A percentile compares a stretch with the other conserved stretches of the same genome.
Evolutionary conservation across 2,888 invertebrate genomes (phyloP).

Genomic region (Andrena bucephala): DNA sequence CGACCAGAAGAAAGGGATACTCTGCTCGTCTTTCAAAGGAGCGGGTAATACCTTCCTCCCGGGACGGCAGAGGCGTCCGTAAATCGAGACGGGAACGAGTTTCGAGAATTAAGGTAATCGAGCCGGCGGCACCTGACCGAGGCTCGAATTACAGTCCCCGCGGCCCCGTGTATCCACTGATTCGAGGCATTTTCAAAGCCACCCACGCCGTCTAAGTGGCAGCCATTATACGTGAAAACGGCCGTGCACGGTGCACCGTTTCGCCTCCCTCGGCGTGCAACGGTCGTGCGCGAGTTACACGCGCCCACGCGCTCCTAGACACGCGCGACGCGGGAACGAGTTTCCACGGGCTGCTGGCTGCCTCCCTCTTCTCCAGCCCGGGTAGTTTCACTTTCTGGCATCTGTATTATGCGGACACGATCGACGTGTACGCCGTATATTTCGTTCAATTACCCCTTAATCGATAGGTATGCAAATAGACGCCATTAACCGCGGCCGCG

Average conservation of each 20-base stretch:
- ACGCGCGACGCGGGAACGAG: constrained; percentile 46
- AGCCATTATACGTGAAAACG: constrained; percentile 69
- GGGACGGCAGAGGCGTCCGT: constrained; percentile 46
- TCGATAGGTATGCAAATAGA: constrained; percentile 63
- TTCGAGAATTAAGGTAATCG: constrained; percentile 75
- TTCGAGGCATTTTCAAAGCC: constrained; percentile 65
- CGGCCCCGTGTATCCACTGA: constrained; percentile 43
- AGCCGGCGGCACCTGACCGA: constrained; percentile 73
- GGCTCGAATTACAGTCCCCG: constrained; percentile 65
- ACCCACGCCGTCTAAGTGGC: constrained; percentile 71
- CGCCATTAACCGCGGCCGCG: background rate
- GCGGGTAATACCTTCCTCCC: constrained; percentile 39
- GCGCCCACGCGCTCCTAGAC: constrained; percentile 61
- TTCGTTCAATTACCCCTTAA: constrained; percentile 63
- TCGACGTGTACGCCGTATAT: constrained; percentile 56
- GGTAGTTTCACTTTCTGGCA: constrained; percentile 70
- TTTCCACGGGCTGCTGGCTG: constrained; percentile 29
- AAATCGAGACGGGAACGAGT: constrained; percentile 73
- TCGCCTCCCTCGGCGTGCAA: constrained; percentile 47
- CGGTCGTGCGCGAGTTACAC: constrained; percentile 45
- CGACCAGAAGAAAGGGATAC: constrained; percentile 25
- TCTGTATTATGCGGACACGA: constrained; percentile 70
- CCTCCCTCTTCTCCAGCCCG: constrained; percentile 32
- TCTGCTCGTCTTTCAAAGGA: constrained; percentile 19
- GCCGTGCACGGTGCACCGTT: constrained; percentile 56